Evolutionary conservation across 2,888 invertebrate species (phyloP), one percentile per base, ranked within the genome.

Genomic region (Pollenia griseotomentosa): DNA sequence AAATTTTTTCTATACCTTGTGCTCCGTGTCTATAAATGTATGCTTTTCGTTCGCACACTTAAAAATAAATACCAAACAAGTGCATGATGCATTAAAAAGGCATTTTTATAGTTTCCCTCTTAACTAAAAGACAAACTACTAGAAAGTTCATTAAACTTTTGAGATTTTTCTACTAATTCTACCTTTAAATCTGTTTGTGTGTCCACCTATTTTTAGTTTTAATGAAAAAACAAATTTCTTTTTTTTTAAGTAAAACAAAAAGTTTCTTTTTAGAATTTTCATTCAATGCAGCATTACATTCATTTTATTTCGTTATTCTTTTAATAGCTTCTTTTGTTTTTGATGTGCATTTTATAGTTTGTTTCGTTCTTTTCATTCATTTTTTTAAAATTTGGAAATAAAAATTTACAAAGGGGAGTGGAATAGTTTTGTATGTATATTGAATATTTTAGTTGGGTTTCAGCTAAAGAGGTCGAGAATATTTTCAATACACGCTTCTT

Each of bases 81-180:
- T 51, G 61, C 44, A 40, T 7, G 6, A 61, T 55, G 33, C 53
- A 63, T 12, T 80, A 5, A 33, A 33, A 33, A 33, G 33, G 33
- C 33, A 33, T 6, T 71, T n/a, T 66, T 12, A 33, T 68, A 46
- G 51, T 40, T 61, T 40, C 46, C 16, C 14, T 14, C 2, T 33
- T 33, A 48, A 51, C 51, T 33, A 53, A 6, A 9, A 6, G 9
- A 53, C 6, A 53, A 23, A 53, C 53, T 8, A 68, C 11, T 23
- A 5, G n/a, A 23, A 83, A 73, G 84, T 84, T 84, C 84, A 79
- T 74, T 84, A 48, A 84, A 71, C 73, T 73, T 83, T 66, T 40
- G 23, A 4, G 33, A 33, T 33, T 33, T 33, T 33, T 33, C 5
- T 33, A 33, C 33, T 33, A 33, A 33, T 33, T 33, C 33, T 33